These are phyloP conservation scores for Rallus crepitans DNA, from an alignment of 2,797 vertebrate species.

Conservation along the genomic window DNA sequence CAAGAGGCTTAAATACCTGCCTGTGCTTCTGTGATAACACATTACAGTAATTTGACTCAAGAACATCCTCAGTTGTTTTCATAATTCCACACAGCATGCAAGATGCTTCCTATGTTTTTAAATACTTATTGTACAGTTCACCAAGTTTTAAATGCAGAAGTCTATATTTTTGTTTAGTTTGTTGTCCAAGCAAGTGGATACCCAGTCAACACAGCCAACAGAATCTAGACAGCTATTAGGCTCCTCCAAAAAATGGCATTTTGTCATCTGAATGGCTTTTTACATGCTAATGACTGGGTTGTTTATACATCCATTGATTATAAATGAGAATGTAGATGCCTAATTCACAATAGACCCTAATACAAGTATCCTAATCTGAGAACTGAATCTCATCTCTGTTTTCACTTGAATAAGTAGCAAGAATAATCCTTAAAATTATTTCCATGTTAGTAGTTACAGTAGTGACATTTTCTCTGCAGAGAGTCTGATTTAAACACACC, in stretches of 20 bases:
- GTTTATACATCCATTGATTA: neutral
- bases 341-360: neutral
- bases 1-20: slow-evolving; percentile 33
- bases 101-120: neutral
- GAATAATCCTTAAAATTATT: neutral
- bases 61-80: neutral
- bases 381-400: neutral
- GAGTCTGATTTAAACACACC: neutral
- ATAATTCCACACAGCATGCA: neutral
- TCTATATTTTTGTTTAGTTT: neutral
- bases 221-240: neutral
- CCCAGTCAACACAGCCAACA: neutral
- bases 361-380: neutral
- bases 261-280: neutral
- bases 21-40: slow-evolving; percentile 52
- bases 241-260: neutral
- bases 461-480: neutral
- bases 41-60: neutral
- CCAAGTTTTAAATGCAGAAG: neutral
- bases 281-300: neutral
- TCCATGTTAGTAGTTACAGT: neutral
- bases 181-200: neutral
- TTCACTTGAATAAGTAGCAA: neutral
- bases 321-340: neutral
- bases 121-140: neutral